Base-by-base conservation (phyloP, 2,113 vertebrate species). In the Fregetta grallaria region DNA sequence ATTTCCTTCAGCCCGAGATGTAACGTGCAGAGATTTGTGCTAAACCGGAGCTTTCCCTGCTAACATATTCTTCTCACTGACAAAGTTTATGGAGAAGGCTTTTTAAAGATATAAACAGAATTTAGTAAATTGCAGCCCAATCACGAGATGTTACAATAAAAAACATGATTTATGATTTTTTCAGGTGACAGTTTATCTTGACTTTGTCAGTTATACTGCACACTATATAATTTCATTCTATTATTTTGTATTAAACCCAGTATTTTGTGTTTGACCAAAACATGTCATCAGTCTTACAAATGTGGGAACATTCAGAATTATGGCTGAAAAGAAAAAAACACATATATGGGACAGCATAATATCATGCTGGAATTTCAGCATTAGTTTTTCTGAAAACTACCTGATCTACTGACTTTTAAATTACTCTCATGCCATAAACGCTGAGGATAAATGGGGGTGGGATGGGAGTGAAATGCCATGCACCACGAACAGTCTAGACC, bases 211-310 rank as follows among this genome's bases (percentile, higher is more conserved):
- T 75, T 94, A 89, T 5, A 72, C n/a, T 34, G 34, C 72, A 91
- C 30, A 29, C 30, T 50, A 27, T 81, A 45, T 81, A 75, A 87
- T 96, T 94, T 92, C 18, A 23, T 65, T 91, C 65, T 75, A 56
- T 86, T 94, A 82, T 75, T 93, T 82, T 94, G 34, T 76, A 72
- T 95, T 95, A 94, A 87, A 76, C 49, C 58, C 58, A 72, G 18
- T 76, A 70, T 86, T 92, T 90, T 90, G 58, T 82, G 52, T 96
- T 92, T 91, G 88, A 79, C 84, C 86, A 91, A 97, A 95, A 85
- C 67, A 70, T 82, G 70, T 97, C 25, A 92, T 86, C 91, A 76
- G 32, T 62, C 34, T 81, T 58, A 84, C 40, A 85, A 94, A 89
- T 56, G 38, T 0, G 17, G 87, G 45, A 61, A 81, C 58, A 62